These are phyloP conservation scores for Tholera decimalis DNA, from an alignment of 2,888 invertebrate genomes.

Conservation along the genomic window DNA sequence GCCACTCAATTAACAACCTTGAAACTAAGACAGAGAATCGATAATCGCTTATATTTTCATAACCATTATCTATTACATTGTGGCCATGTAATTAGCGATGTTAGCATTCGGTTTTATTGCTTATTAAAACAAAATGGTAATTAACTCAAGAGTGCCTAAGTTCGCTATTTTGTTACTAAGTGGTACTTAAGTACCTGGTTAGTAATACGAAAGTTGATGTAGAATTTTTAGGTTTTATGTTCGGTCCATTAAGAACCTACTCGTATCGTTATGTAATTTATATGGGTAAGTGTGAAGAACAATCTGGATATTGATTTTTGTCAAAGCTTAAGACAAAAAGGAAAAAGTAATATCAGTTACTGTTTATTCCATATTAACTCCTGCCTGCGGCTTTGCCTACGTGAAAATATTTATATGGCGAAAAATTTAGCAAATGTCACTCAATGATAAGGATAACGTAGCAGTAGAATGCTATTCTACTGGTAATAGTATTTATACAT, in stretches of 20 bases:
- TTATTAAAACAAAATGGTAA: slow-evolving; percentile 58
- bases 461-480: no score
- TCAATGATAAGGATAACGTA: no score
- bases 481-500: no score
- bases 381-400: no score
- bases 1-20: slow-evolving; percentile 1
- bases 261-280: not conserved
- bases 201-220: slow-evolving; percentile 7
- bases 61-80: slow-evolving; percentile 23
- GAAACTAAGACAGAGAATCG: not conserved
- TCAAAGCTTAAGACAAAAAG: no score
- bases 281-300: not conserved
- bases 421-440: no score
- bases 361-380: no score
- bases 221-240: not conserved
- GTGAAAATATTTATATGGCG: no score
- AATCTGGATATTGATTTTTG: not conserved
- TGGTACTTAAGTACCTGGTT: slow-evolving; percentile 30
- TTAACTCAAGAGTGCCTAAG: slow-evolving; percentile 39
- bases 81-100: slow-evolving; percentile 47
- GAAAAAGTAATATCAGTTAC: no score
- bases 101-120: slow-evolving; percentile 45
- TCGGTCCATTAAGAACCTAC: not conserved
- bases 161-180: slow-evolving; percentile 31
- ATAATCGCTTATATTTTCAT: slow-evolving; percentile 10